These are phyloP conservation scores for Nothobranchius furzeri DNA, from an alignment of 2,113 vertebrate species.

Conservation along the genomic window DNA sequence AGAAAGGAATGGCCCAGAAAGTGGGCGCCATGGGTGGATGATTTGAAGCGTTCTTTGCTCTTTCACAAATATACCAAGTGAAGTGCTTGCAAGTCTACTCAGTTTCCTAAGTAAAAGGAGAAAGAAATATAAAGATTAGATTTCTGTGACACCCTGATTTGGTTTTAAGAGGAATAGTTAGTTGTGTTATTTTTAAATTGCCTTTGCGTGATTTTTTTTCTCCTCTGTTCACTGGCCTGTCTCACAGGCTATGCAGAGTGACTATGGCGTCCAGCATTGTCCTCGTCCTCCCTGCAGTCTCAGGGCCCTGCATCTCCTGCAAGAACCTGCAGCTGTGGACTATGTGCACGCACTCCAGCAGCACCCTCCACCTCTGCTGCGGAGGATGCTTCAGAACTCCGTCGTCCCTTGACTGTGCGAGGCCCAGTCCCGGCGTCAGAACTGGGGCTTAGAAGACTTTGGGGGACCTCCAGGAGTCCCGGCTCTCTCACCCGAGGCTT, in stretches of 20 bases:
- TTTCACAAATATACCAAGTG: conserved; percentile 72
- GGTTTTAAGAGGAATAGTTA: conserved; percentile 83
- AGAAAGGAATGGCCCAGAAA: conserved; percentile 78
- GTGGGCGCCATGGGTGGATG: conserved; percentile 73
- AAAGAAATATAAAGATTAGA: conserved; percentile 79
- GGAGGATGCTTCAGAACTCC: conserved; percentile 60
- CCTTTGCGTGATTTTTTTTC: conserved; percentile 59
- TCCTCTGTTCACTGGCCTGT: conserved; percentile 62
- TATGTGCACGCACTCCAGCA: conserved; percentile 64
- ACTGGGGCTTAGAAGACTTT: conserved; percentile 52
- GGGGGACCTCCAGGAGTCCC: conserved; percentile 63
- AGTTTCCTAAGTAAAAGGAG: conserved; percentile 72
- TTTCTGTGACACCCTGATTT: conserved; percentile 86
- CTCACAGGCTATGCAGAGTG: conserved; percentile 64
- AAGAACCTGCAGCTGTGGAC: conserved; percentile 68
- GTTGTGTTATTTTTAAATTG: conserved; percentile 66
- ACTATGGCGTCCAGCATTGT: conserved; percentile 66
- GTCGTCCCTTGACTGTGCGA: conserved; percentile 66
- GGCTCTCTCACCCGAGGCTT: conserved; percentile 88
- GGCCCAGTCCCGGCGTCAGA: conserved; percentile 47
- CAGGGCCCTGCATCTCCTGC: conserved; percentile 65
- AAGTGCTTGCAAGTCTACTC: conserved; percentile 72
- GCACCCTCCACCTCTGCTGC: conserved; percentile 54
- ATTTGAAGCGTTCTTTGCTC: conserved; percentile 80
- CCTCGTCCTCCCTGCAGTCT: conserved; percentile 59